Percentiles rank a stretch among this genome's conserved stretches.
Evolutionary conservation across 2,113 vertebrate genomes (phyloP).

Genomic region (Atrichornis clamosus): DNA sequence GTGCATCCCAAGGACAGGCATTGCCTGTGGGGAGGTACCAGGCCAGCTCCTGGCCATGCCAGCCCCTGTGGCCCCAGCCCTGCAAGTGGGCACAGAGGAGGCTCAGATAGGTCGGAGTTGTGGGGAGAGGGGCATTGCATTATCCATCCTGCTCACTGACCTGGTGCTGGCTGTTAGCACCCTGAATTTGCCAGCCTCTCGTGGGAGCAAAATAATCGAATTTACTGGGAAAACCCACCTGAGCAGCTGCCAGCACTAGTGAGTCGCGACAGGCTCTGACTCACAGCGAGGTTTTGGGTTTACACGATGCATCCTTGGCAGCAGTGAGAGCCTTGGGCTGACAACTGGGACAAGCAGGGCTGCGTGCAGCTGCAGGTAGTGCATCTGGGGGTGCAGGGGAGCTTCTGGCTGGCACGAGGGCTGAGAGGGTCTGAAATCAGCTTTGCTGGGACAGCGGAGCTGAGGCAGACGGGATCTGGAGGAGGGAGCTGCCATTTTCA

Average conservation of each 20-base stretch:
- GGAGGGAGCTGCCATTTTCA: slow-evolving; percentile 51
- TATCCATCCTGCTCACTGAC: not conserved
- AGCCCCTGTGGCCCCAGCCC: not conserved
- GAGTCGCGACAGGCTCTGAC: not conserved
- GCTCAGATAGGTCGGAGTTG: fast-evolving
- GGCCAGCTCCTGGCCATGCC: not conserved
- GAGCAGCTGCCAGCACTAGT: not conserved
- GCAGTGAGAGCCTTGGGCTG: not conserved
- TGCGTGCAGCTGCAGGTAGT: fast-evolving
- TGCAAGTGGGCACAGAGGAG: not conserved
- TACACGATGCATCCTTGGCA: fast-evolving
- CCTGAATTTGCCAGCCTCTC: fast-evolving
- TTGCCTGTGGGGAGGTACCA: not conserved
- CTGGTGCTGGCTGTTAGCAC: not conserved
- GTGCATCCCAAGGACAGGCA: not conserved
- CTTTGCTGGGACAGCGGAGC: not conserved
- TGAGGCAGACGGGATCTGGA: not conserved
- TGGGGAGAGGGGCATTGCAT: not conserved
- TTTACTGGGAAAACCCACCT: not conserved
- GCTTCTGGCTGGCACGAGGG: not conserved
- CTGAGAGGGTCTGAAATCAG: not conserved
- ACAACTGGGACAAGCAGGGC: not conserved
- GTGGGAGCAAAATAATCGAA: fast-evolving
- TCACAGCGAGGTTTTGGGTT: not conserved
- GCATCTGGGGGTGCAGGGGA: not conserved